Base-by-base conservation (phyloP, 2,888 invertebrate species). In the Coecobrya sp. region DNA sequence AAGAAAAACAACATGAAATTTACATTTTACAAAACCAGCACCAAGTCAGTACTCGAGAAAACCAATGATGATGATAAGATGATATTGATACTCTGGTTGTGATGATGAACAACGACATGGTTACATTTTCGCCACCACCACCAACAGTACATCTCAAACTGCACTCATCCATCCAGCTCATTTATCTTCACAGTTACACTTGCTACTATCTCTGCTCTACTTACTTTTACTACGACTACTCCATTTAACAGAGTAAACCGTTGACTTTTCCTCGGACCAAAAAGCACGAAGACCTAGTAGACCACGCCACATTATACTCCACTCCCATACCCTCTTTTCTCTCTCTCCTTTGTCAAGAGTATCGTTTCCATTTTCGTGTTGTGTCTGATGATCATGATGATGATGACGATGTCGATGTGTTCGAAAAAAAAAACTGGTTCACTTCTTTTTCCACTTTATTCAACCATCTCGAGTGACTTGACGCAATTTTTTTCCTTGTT, bases 361-460 rank as follows among this genome's bases (percentile, higher is more conserved):
- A 76, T 76, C 76, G 36, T 19, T 42, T 73, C 22, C 30, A 73
- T 49, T n/a, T 49, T 65, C 27, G 11, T 42, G 70, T 70, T 42
- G 70, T 76, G 49, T 49, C 76, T 49, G 45, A 76, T 22, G 76
- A 76, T 25, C 27, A 13, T 36, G 68, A 7, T 25, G 27, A 27
- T 22, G 65, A 27, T 65, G 65, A 65, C 11, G 27, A 65, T 65
- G 65, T 27, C 25, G 65, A 27, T 25, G 5, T 49, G 76, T 76
- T 76, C 49, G 76, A 76, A 76, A 36, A 73, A 19, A 76, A 76
- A 42, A 76, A 22, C 76, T 45, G 45, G 45, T 76, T 45, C 49
- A 45, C 22, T 49, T 45, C 25, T 76, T 42, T 42, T 42, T 36
- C 19, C 25, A 10, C 65, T 65, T n/a, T 25, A 22, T 70, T 42